A percentile compares a stretch with the other conserved stretches of the same genome.
Conservation (phyloP, 2,797 vertebrate genomes). For the Takifugu rubripes region DNA sequence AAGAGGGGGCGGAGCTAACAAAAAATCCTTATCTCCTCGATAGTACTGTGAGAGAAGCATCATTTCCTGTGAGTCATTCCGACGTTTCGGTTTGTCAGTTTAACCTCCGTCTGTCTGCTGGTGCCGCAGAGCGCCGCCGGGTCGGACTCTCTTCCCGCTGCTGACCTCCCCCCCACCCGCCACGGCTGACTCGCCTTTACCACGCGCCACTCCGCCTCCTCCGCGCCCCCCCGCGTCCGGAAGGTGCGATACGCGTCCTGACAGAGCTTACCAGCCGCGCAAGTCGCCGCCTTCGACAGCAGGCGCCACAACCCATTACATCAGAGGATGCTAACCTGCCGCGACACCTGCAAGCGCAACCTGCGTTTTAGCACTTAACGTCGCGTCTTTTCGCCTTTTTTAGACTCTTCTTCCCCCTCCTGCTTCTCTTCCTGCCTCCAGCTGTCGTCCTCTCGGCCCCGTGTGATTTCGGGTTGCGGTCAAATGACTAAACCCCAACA, state of each 20-base stretch:
- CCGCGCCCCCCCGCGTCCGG: slow-evolving; percentile 32
- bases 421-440: slow-evolving; percentile 24
- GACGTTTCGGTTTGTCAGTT: too few species aligned
- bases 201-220: slow-evolving; percentile 7
- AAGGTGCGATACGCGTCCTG: slow-evolving; percentile 19
- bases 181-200: slow-evolving; percentile 16
- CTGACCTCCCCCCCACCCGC: too few species aligned
- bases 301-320: slow-evolving; percentile 53
- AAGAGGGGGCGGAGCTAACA: too few species aligned
- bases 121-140: too few species aligned
- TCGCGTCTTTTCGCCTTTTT: too few species aligned
- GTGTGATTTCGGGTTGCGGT: slow-evolving; percentile 32
- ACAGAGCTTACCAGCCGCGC: slow-evolving; percentile 50
- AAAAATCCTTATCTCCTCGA: too few species aligned
- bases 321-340: slow-evolving; percentile 25
- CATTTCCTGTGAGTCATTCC: too few species aligned
- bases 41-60: too few species aligned
- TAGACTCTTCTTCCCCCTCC: neutral
- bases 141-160: too few species aligned
- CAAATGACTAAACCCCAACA: slow-evolving; percentile 47
- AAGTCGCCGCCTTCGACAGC: slow-evolving; percentile 48
- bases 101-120: too few species aligned
- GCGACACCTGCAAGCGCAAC: slow-evolving; percentile 53
- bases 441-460: slow-evolving; percentile 20
- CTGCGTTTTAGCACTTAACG: neutral